phyloP scores from a whole-genome alignment of 2,797 vertebrate genomes.

The Strix occidentalis region DNA sequence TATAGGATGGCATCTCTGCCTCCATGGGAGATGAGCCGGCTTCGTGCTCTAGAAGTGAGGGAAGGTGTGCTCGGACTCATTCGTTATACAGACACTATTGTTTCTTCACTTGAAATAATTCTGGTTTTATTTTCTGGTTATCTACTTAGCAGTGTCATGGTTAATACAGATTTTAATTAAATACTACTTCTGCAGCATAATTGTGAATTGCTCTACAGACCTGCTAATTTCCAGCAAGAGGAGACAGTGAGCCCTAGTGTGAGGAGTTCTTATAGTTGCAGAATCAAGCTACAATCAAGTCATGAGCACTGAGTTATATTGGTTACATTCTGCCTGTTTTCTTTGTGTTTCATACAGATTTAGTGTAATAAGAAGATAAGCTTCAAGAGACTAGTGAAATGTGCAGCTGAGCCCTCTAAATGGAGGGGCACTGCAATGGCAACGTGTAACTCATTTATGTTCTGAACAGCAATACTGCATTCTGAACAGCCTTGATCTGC shows the following conservation, averaged over 20 bases:
- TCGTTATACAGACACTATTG: background rate
- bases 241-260: background rate
- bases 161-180: background rate
- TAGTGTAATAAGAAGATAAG: background rate
- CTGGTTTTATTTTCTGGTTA: background rate
- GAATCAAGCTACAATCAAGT: background rate
- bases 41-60: background rate
- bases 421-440: background rate
- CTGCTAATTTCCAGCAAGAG: background rate
- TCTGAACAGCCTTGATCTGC: background rate
- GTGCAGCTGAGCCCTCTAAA: background rate
- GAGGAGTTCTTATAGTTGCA: background rate
- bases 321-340: background rate
- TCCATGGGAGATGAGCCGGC: background rate
- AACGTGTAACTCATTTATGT: background rate
- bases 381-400: background rate
- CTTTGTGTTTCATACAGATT: background rate
- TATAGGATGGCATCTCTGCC: background rate
- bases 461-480: accelerated
- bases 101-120: background rate
- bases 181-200: background rate
- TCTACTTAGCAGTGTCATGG: background rate
- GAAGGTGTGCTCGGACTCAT: background rate
- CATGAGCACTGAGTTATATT: background rate
- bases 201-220: background rate